These are phyloP conservation scores for Mormyrus proboscirostris DNA, from an alignment of 2,797 vertebrate species.

Conservation along the genomic window DNA sequence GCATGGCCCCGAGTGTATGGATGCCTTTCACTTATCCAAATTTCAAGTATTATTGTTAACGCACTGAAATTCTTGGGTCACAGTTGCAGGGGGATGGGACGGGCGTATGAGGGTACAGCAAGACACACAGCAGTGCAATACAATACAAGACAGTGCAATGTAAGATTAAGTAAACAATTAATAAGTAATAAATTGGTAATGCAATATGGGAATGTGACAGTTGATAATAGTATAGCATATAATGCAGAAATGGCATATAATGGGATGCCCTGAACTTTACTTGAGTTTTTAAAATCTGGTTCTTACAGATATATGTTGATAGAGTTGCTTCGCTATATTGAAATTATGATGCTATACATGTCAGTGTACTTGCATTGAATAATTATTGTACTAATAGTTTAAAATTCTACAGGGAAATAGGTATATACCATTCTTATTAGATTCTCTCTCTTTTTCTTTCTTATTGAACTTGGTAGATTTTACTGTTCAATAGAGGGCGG, in stretches of 20 bases:
- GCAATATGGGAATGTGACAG: neutral
- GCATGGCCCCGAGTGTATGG: neutral
- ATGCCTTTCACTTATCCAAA: neutral
- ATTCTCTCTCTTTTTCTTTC: neutral
- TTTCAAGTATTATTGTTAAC: neutral
- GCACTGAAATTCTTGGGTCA: neutral
- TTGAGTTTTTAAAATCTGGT: neutral
- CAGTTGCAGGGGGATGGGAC: neutral
- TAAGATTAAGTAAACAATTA: neutral
- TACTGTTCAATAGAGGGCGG: slow-evolving; percentile 3
- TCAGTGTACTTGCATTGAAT: neutral
- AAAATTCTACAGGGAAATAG: neutral
- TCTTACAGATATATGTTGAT: neutral
- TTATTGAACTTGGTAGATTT: neutral
- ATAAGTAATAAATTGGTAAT: neutral
- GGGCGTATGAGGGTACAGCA: neutral
- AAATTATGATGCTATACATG: neutral
- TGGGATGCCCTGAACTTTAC: neutral
- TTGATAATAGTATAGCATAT: neutral
- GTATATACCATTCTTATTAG: neutral
- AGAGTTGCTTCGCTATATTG: neutral
- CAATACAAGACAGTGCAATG: neutral
- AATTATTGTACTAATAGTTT: neutral
- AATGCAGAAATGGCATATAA: neutral
- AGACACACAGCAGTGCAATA: neutral